Evolutionary conservation across 2,113 vertebrate species (phyloP).

Genomic region (Neolamprologus kungweensis): DNA sequence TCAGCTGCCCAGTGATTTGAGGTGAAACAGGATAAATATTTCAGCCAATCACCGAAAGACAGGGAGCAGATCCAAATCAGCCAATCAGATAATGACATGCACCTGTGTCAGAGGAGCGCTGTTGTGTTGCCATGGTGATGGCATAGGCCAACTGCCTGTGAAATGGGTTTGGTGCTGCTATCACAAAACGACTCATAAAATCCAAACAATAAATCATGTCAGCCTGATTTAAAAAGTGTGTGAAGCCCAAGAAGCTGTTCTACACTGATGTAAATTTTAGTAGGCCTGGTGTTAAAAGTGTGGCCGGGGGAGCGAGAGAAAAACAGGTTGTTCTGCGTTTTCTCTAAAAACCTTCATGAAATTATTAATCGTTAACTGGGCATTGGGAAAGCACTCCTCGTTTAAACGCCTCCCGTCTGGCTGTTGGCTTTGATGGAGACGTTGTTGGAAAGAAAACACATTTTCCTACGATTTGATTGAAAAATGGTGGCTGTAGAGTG

Average conservation of each 20-base stretch:
- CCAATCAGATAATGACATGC: neutral
- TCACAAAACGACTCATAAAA: neutral
- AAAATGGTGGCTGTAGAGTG: accelerated
- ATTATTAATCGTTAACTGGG: neutral
- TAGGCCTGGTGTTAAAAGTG: neutral
- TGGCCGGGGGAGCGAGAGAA: neutral
- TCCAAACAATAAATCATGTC: neutral
- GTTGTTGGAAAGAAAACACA: neutral
- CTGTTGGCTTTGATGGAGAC: neutral
- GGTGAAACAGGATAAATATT: neutral
- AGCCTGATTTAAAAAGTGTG: neutral
- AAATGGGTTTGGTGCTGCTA: neutral
- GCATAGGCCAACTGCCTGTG: neutral
- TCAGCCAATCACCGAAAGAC: neutral
- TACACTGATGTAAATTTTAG: accelerated
- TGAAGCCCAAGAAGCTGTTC: accelerated
- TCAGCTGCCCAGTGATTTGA: neutral
- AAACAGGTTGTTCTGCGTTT: neutral
- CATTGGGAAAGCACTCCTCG: accelerated
- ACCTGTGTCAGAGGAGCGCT: neutral
- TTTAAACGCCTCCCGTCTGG: accelerated
- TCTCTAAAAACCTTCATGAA: neutral
- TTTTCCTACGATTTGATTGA: neutral
- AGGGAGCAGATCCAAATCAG: neutral
- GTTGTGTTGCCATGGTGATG: neutral